Conservation (phyloP, 2,113 vertebrate genomes). For the Mesitornis unicolor region DNA sequence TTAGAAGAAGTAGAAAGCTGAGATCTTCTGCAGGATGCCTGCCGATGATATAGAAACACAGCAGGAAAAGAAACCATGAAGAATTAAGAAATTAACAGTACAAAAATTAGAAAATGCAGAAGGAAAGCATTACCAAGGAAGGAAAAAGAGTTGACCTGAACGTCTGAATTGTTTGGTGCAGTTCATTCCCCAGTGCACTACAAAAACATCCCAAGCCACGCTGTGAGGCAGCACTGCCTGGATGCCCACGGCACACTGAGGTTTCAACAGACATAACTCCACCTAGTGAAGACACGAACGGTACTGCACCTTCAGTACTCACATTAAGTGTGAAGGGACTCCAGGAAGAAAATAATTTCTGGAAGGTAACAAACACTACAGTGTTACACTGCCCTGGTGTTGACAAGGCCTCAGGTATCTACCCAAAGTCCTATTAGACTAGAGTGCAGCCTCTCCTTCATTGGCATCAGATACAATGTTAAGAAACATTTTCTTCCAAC, state of each 20-base stretch:
- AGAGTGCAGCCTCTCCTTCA: not conserved
- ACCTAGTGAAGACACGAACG: not conserved
- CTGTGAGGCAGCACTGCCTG: not conserved
- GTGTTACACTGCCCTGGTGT: accelerated
- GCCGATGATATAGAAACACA: accelerated
- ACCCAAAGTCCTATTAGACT: accelerated
- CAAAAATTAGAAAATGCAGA: not conserved
- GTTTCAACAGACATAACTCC: not conserved
- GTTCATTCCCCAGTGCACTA: accelerated
- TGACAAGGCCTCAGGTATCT: not conserved
- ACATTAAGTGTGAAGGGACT: accelerated
- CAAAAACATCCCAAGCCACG: not conserved
- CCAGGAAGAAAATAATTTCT: not conserved
- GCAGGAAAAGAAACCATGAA: not conserved
- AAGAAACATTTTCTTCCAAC: not conserved
- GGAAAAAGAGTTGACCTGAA: not conserved
- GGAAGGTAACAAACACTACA: not conserved
- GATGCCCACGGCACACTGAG: accelerated
- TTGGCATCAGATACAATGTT: not conserved
- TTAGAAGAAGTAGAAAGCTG: not conserved
- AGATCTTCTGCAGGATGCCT: not conserved
- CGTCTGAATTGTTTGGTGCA: not conserved
- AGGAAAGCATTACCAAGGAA: not conserved
- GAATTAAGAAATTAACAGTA: not conserved
- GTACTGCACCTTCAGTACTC: not conserved